These are phyloP conservation scores for Acrossocheilus wenchowensis DNA, from an alignment of 2,797 vertebrate genomes.

Conservation along the genomic window DNA sequence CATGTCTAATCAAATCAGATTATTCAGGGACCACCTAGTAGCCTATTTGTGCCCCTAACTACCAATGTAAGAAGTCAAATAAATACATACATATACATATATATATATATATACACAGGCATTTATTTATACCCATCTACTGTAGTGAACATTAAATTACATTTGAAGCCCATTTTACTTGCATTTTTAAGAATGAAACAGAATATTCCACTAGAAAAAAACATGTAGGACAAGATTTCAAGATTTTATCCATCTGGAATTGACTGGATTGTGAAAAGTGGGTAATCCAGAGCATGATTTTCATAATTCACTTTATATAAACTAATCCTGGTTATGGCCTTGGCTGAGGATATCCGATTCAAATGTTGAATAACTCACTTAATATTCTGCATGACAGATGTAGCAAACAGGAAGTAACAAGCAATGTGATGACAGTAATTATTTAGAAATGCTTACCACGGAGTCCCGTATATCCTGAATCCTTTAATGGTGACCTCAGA, in stretches of 20 bases:
- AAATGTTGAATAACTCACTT: neutral
- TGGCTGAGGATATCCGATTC: neutral
- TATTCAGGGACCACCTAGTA: neutral
- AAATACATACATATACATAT: neutral
- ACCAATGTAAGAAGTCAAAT: neutral
- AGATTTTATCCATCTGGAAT: neutral
- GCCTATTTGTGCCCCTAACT: neutral
- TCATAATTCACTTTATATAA: neutral
- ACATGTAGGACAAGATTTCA: neutral
- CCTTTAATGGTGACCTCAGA: slow-evolving; percentile 98
- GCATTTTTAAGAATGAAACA: neutral
- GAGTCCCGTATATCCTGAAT: slow-evolving; percentile 97
- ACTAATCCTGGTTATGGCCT: neutral
- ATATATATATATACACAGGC: no score
- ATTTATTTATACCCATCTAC: no score
- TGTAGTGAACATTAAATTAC: neutral
- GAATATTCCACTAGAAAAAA: neutral
- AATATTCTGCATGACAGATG: neutral
- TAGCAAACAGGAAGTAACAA: neutral
- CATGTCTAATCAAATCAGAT: neutral
- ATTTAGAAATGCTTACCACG: slow-evolving; percentile 85
- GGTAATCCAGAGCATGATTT: neutral
- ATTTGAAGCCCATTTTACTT: neutral
- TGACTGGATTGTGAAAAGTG: neutral
- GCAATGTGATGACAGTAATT: neutral